These are phyloP conservation scores for Eurystomus glaucurus DNA, from an alignment of 2,797 vertebrate genomes.

Conservation along the genomic window DNA sequence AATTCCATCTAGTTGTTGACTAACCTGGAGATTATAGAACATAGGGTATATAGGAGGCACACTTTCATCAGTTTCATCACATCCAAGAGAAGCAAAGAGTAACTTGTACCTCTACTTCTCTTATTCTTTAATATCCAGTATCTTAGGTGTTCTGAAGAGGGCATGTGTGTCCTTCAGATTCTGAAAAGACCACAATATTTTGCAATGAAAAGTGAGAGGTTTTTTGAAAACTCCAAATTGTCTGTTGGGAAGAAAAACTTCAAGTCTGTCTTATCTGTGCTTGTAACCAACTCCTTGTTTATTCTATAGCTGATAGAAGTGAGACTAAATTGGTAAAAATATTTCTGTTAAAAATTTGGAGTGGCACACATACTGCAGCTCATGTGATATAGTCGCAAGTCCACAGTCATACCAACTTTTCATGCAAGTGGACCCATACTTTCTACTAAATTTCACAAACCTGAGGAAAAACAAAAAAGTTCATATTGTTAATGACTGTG, in stretches of 20 bases:
- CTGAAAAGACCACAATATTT: background rate
- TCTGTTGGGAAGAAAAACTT: background rate
- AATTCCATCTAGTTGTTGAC: background rate
- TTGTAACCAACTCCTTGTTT: background rate
- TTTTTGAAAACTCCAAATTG: background rate
- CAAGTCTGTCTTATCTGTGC: background rate
- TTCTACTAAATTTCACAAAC: background rate
- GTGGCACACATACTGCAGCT: background rate
- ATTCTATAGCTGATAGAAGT: background rate
- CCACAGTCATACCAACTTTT: background rate
- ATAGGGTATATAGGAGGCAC: rapidly evolving
- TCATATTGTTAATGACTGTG: background rate
- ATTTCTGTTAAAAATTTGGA: background rate
- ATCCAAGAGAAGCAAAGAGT: background rate
- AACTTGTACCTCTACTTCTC: background rate
- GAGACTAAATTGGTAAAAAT: background rate
- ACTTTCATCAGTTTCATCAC: background rate
- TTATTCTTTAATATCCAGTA: background rate
- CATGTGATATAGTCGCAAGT: background rate
- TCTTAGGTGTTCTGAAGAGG: background rate
- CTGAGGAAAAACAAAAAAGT: background rate
- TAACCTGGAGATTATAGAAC: background rate
- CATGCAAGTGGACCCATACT: background rate
- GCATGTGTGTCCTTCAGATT: background rate
- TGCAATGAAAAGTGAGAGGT: background rate